These are phyloP conservation scores for Hemistola chrysoprasaria DNA, from an alignment of 2,888 invertebrate species.

Conservation along the genomic window DNA sequence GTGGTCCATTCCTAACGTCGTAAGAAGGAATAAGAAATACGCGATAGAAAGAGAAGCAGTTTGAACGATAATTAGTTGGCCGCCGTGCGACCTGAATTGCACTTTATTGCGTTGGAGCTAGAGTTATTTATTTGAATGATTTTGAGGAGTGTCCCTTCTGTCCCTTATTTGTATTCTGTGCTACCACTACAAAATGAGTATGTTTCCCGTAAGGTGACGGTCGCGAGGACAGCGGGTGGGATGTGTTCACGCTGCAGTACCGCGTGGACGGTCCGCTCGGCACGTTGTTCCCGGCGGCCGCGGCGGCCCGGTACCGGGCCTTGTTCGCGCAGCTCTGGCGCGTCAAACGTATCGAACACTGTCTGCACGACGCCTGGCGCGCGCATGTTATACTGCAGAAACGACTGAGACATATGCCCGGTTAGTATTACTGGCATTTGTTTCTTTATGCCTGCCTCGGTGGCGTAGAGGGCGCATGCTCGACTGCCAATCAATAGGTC, in stretches of 20 bases:
- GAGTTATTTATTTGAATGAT: too few relatives aligned
- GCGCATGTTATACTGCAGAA: conserved; percentile 90
- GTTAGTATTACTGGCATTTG: conserved; percentile 50
- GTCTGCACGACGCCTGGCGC: conserved; percentile 91
- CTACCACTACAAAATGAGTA: not conserved
- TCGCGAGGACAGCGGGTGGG: conserved; percentile 92
- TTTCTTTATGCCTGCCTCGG: too few relatives aligned
- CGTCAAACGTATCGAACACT: conserved; percentile 94
- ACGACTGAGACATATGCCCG: conserved; percentile 85
- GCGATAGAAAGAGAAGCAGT: too few relatives aligned
- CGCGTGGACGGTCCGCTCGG: conserved; percentile 94
- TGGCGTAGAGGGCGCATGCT: too few relatives aligned
- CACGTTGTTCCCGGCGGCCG: conserved; percentile 88
- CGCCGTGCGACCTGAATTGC: too few relatives aligned
- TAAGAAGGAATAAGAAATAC: too few relatives aligned
- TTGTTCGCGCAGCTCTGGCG: conserved; percentile 95
- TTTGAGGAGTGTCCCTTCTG: too few relatives aligned
- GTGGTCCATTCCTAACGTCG: too few relatives aligned
- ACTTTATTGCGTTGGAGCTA: too few relatives aligned
- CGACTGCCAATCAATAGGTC: too few relatives aligned
- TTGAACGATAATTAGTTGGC: too few relatives aligned
- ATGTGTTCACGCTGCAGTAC: conserved; percentile 94
- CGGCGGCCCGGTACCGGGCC: conserved; percentile 88
- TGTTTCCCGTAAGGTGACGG: conserved; percentile 66
- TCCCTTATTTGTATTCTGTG: too few relatives aligned